Percentiles rank a stretch among this genome's conserved stretches.
phyloP scores from a whole-genome alignment of 2,888 invertebrate species.

The Acrobasis repandana region DNA sequence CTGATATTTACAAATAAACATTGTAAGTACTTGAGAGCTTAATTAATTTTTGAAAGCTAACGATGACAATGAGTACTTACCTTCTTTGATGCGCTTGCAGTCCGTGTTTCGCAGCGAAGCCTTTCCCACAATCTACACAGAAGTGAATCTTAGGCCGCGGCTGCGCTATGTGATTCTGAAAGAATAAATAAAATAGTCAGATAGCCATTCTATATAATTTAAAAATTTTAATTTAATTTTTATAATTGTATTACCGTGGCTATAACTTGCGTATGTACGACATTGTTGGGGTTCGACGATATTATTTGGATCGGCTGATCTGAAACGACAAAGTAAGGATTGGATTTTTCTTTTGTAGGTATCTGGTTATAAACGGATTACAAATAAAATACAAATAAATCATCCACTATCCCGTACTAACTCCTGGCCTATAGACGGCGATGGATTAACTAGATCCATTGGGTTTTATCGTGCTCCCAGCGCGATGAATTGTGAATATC shows the following conservation, averaged over 20 bases:
- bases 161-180: constrained; percentile 64
- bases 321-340: constrained; percentile 42
- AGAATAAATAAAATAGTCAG: constrained; percentile 23
- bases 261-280: constrained; percentile 77
- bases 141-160: constrained; percentile 89
- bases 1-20: too few relatives aligned
- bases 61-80: constrained; percentile 36
- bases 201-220: neutral
- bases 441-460: too few relatives aligned
- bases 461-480: too few relatives aligned
- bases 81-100: constrained; percentile 90
- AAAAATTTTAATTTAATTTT: neutral
- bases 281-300: constrained; percentile 71
- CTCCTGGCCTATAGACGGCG: too few relatives aligned
- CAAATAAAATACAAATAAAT: neutral
- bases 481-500: too few relatives aligned
- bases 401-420: too few relatives aligned
- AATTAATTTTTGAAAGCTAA: neutral
- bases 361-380: neutral
- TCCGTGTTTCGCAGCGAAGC: constrained; percentile 92
- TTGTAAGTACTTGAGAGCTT: too few relatives aligned
- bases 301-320: constrained; percentile 77
- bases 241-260: constrained; percentile 62
- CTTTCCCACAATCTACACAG: constrained; percentile 91
- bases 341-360: neutral